These are phyloP conservation scores for Baryphthengus martii DNA, from an alignment of 2,113 vertebrate species.

Conservation along the genomic window DNA sequence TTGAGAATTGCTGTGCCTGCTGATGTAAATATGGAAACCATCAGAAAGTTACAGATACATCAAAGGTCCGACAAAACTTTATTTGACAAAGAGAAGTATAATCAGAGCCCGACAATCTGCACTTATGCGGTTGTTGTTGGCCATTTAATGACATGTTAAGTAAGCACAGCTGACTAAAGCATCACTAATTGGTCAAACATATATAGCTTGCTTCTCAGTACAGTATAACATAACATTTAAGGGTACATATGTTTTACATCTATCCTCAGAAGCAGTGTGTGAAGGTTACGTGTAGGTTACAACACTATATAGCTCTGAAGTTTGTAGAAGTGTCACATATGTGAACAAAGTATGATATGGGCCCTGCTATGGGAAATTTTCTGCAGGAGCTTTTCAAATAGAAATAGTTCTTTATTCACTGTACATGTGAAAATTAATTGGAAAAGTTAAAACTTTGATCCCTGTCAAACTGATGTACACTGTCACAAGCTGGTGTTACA, in stretches of 20 bases:
- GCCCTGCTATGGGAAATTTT: background rate
- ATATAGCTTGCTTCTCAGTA: conserved; percentile 50
- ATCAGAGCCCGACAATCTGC: conserved; percentile 69
- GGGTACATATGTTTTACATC: conserved; percentile 20
- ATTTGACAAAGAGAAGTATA: conserved; percentile 72
- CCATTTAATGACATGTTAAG: conserved; percentile 75
- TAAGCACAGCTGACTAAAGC: conserved; percentile 61
- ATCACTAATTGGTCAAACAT: conserved; percentile 69
- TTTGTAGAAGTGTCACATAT: background rate
- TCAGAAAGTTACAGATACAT: conserved; percentile 62
- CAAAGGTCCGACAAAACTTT: conserved; percentile 69
- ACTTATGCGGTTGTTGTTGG: conserved; percentile 72
- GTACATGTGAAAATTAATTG: background rate
- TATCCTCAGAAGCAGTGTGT: conserved; percentile 11
- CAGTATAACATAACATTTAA: conserved; percentile 51
- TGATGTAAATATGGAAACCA: conserved; percentile 71
- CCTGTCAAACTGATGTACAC: background rate
- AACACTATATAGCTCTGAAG: background rate
- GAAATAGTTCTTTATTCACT: background rate
- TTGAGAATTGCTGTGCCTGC: background rate
- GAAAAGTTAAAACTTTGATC: background rate
- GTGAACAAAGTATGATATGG: background rate
- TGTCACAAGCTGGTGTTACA: background rate
- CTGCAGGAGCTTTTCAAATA: background rate
- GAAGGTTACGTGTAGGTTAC: background rate